A percentile compares a stretch with the other conserved stretches of the same genome.
Conservation (phyloP, 92 coral and sea anemone species). For the Epizoanthus fatuus region DNA sequence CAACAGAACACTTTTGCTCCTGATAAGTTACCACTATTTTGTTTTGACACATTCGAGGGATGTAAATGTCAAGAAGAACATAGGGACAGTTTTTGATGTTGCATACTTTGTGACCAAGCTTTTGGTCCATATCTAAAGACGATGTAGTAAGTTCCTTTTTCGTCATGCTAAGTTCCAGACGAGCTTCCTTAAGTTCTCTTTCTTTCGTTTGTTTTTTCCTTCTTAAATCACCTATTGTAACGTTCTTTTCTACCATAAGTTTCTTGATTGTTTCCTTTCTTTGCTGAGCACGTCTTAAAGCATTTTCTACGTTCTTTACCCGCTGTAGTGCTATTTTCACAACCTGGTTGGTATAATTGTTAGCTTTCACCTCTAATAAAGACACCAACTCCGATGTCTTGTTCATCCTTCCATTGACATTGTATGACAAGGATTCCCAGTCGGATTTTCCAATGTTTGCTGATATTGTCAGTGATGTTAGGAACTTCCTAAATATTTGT, state of each 20-base stretch:
- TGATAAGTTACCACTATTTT: background rate
- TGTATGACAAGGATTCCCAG: slow-evolving; percentile 48
- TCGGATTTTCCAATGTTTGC: slow-evolving; percentile 49
- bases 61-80: slow-evolving; percentile 5
- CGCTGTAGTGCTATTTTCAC: slow-evolving; percentile 34
- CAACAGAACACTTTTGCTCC: slow-evolving; percentile 22
- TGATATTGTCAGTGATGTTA: slow-evolving; percentile 15
- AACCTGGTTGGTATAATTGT: slow-evolving; percentile 14
- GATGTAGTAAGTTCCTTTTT: slow-evolving; percentile 18
- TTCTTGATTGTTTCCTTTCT: background rate
- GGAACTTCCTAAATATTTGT: slow-evolving; percentile 25
- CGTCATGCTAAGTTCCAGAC: slow-evolving; percentile 13
- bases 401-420: slow-evolving; percentile 49
- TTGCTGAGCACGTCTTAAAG: slow-evolving; percentile 15
- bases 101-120: background rate
- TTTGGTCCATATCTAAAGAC: background rate
- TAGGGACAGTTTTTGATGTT: slow-evolving; percentile 27
- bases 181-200: slow-evolving; percentile 32
- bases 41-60: slow-evolving; percentile 45
- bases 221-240: background rate
- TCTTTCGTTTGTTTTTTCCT: slow-evolving; percentile 10
- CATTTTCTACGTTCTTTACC: slow-evolving; percentile 22
- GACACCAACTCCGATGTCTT: slow-evolving; percentile 25
- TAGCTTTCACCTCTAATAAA: slow-evolving; percentile 30
- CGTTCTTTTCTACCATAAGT: background rate